phyloP scores from a whole-genome alignment of 2,888 invertebrate species.

The Macrophya alboannulata region DNA sequence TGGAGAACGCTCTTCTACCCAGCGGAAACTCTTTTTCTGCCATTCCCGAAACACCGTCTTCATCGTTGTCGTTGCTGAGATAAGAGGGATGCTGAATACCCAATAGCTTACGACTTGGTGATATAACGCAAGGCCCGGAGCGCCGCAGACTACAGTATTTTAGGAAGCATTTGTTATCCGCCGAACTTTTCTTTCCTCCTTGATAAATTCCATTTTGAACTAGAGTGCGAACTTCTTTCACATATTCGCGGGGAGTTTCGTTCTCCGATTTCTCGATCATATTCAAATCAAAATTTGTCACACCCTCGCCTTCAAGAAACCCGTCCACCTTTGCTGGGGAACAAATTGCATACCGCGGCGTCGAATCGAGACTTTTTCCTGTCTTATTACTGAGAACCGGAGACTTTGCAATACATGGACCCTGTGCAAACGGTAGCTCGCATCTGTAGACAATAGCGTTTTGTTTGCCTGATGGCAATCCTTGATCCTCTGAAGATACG shows the following conservation, averaged over 20 bases:
- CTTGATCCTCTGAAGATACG: not conserved
- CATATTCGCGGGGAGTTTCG: not conserved
- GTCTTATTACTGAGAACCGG: slow-evolving; percentile 18
- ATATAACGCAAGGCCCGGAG: slow-evolving; percentile 19
- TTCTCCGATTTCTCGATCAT: not conserved
- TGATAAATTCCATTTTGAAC: slow-evolving; percentile 7
- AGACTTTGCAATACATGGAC: not conserved
- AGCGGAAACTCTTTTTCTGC: slow-evolving; percentile 21
- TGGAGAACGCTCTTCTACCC: slow-evolving; percentile 34
- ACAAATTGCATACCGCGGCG: not conserved
- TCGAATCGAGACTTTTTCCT: slow-evolving; percentile 4
- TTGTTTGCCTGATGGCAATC: not conserved
- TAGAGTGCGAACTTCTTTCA: not conserved
- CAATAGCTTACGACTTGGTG: not conserved
- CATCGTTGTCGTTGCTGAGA: not conserved
- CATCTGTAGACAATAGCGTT: not conserved
- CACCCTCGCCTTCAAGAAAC: not conserved
- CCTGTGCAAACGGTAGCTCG: not conserved
- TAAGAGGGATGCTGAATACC: slow-evolving; percentile 15
- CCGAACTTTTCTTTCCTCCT: not conserved
- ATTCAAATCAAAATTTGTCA: not conserved
- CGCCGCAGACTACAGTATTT: slow-evolving; percentile 28
- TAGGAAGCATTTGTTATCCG: slow-evolving; percentile 37
- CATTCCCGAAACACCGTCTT: not conserved
- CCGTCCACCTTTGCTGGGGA: not conserved